phyloP scores from a whole-genome alignment of 2,797 vertebrate species.

The Acanthis flammea region DNA sequence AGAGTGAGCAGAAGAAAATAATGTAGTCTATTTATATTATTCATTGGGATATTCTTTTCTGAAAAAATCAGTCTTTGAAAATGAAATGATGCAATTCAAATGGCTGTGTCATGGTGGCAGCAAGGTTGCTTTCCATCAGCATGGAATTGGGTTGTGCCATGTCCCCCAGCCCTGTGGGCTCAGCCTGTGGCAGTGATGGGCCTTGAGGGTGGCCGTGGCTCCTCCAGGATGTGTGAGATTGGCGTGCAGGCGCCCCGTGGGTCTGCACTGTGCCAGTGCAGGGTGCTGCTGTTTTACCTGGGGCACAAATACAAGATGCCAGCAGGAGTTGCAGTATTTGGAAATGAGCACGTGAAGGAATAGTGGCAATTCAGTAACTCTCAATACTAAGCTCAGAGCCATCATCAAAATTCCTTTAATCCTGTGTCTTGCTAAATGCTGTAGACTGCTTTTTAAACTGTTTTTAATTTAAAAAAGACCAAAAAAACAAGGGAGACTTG shows the following conservation, averaged over 20 bases:
- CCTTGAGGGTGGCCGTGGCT: background rate
- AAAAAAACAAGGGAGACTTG: background rate
- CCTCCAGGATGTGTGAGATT: fast-evolving
- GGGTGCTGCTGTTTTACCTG: background rate
- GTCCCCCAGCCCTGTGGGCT: fast-evolving
- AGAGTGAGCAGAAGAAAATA: background rate
- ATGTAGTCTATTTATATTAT: background rate
- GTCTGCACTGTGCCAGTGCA: fast-evolving
- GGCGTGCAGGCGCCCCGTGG: fast-evolving
- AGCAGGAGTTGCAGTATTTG: background rate
- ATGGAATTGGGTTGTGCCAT: fast-evolving
- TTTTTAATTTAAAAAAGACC: background rate
- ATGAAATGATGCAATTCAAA: background rate
- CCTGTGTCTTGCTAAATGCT: background rate
- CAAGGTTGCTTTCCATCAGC: background rate
- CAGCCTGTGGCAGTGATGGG: background rate
- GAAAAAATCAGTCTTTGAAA: background rate
- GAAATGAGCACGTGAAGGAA: fast-evolving
- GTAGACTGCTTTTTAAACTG: background rate
- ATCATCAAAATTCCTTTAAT: background rate
- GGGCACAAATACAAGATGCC: background rate
- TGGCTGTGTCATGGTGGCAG: background rate
- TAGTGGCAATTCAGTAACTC: background rate
- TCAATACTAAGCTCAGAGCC: background rate
- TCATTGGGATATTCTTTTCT: background rate